Evolutionary conservation across 2,113 vertebrate genomes (phyloP), one percentile per base, ranked within the genome.

Genomic region (Cyprinodon variegatus): DNA sequence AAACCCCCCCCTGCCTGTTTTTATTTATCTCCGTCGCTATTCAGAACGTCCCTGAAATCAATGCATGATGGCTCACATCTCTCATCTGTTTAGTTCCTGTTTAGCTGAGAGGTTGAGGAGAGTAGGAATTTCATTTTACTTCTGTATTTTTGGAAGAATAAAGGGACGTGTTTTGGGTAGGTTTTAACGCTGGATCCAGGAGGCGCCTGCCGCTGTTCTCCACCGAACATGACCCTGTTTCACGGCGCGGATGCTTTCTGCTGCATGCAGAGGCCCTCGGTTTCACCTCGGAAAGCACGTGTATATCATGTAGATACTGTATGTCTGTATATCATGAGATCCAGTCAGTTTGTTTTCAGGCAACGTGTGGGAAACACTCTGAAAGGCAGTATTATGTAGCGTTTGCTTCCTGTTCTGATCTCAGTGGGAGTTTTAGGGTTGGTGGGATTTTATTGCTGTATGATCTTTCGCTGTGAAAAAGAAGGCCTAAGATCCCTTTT

Each of bases 21-120:
- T 68, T 74, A 50, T 20, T 60, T 45, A 10, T 14, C 13, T 79
- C 77, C 78, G 72, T 90, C 81, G 86, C 87, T 88, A 71, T 64
- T 76, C 83, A 93, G 88, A 87, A 84, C 77, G 71, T 87, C 86
- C 79, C 81, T 89, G 74, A 84, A 91, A 92, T 92, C 87, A 90
- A 89, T 92, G 94, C 94, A 95, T 95, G 94, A 94, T 90, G 89
- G 90, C 92, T 93, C 87, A 88, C 80, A 77, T 94, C 84, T 92
- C 85, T 89, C 88, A 70, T 14, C 57, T 59, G 53, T 73, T 80
- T 78, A 70, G 76, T 61, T 45, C 3, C 79, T 84, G 83, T 91
- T 86, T 81, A 88, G 81, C 90, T 83, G 85, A 68, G 88, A 61
- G 85, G 78, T 41, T 71, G 77, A 87, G 73, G 83, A 86, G 71